Evolutionary conservation across 2,797 vertebrate genomes (phyloP), one percentile per base, ranked within the genome.

Genomic region (Chelidonichthys spinosus): DNA sequence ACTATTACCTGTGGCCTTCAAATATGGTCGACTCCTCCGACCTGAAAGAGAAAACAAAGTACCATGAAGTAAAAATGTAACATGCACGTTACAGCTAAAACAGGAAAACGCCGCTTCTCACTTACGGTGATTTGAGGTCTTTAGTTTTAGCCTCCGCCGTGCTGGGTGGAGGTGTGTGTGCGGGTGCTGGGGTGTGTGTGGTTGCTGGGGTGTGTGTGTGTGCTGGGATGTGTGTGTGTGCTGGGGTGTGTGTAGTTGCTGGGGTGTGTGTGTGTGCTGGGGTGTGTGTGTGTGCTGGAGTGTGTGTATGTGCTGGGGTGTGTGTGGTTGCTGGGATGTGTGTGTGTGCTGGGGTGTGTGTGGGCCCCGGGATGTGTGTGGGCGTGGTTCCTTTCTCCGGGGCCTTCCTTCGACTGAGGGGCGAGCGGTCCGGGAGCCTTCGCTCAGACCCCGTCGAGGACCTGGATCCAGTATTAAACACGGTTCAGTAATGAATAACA

Each of bases 1-100:
- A 55, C 11, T 2, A 42, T 76, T 96, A 99, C 97, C 96, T 97
- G 89, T 95, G 95, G 85, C 95, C 94, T 92, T 97, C 96, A 92
- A 93, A 96, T 56, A 93, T 92, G 91, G 96, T 94, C 11, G 94
- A 95, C 86, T 97, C 96, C 87, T 97, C 97, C 93, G 94, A 94
- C 95, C 97, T 98, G 94, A 78, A 79, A 76, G 90, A 92, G 6
- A 59, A 64, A 84, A 92, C 85, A 91, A 91, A 87, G 85, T 90
- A 87, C 86, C 85, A 72, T 47, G 1, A 39, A 55, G 1, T 54
- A 5, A 1, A 33, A 62, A 25, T 18, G 9, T 18, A n/a, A 3
- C 3, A 46, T 7, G 32, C 14, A 62, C 25, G 25, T 25, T 25
- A 25, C 25, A 25, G 25, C 25, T 25, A 25, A 25, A 25, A 25